Evolutionary conservation across 2,797 vertebrate species (phyloP).

Genomic region (Pangasius mekongensis): DNA sequence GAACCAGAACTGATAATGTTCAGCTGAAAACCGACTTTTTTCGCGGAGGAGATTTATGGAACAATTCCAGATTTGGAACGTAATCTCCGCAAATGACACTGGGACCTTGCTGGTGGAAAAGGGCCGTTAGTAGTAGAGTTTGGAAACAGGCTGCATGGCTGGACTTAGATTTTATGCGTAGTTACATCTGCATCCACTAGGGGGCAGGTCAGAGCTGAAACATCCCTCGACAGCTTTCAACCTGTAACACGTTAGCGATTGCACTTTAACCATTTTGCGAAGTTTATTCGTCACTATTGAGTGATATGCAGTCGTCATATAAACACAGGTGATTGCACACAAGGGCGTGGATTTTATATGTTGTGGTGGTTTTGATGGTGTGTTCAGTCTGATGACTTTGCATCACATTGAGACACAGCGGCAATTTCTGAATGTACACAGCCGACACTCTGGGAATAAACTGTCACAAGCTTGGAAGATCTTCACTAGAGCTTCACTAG

Average conservation of each 20-base stretch:
- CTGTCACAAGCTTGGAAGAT: not conserved
- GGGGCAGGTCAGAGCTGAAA: not conserved
- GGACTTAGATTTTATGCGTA: not conserved
- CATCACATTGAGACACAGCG: not conserved
- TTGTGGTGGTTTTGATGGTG: not conserved
- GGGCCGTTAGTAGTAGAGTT: not conserved
- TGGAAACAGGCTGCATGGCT: not conserved
- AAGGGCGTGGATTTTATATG: not conserved
- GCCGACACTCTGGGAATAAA: not conserved
- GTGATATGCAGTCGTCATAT: not conserved
- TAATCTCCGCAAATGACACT: not conserved
- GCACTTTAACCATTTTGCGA: not conserved
- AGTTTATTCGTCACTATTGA: not conserved
- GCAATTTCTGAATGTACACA: not conserved
- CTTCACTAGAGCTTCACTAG: not conserved
- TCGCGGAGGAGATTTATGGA: not conserved
- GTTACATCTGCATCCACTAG: not conserved
- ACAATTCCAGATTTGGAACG: not conserved
- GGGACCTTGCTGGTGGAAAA: not conserved
- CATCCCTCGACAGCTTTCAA: not conserved
- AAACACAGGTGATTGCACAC: not conserved
- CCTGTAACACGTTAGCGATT: not conserved
- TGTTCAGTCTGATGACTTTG: not conserved
- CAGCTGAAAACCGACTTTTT: not conserved
- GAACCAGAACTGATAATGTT: not conserved